Evolutionary conservation across 37 sponge, comb jelly and placozoan species (phyloP).

Genomic region (Oscarella lobularis): DNA sequence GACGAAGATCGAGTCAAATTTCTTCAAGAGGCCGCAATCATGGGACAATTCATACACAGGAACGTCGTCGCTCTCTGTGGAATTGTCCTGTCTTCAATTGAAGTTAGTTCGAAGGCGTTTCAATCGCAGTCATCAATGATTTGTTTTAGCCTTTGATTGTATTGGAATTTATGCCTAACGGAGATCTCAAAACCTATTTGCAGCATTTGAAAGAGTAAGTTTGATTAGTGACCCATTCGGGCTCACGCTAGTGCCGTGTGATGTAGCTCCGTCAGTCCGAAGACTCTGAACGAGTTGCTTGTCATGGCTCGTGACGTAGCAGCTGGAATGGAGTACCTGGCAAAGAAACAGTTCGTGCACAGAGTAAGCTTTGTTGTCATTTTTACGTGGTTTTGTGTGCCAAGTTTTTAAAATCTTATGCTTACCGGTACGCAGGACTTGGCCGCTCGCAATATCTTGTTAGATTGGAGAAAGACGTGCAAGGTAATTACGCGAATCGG

Average conservation of each 20-base stretch:
- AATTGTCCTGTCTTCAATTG: background rate
- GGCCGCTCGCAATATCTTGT: background rate
- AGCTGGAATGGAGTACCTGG: background rate
- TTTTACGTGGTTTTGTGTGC: background rate
- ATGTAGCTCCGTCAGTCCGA: no score
- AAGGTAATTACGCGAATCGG: background rate
- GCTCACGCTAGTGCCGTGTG: no score
- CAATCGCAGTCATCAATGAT: background rate
- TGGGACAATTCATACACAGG: conserved; percentile 5
- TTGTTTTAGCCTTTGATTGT: background rate
- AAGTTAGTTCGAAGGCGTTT: background rate
- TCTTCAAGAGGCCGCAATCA: background rate
- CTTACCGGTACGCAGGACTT: conserved; percentile 2
- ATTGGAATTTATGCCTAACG: background rate
- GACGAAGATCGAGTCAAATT: background rate
- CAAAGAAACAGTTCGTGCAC: conserved; percentile 1
- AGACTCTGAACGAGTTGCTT: no score
- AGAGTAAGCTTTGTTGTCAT: background rate
- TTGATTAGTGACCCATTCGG: background rate
- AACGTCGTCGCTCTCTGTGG: background rate
- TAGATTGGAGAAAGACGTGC: background rate
- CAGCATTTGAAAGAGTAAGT: background rate
- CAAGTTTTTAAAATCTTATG: background rate
- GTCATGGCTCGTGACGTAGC: conserved; percentile 3
- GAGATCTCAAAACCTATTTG: background rate